These are phyloP conservation scores for Acanthopleura granulata DNA, from an alignment of 2,888 invertebrate species.

Conservation along the genomic window DNA sequence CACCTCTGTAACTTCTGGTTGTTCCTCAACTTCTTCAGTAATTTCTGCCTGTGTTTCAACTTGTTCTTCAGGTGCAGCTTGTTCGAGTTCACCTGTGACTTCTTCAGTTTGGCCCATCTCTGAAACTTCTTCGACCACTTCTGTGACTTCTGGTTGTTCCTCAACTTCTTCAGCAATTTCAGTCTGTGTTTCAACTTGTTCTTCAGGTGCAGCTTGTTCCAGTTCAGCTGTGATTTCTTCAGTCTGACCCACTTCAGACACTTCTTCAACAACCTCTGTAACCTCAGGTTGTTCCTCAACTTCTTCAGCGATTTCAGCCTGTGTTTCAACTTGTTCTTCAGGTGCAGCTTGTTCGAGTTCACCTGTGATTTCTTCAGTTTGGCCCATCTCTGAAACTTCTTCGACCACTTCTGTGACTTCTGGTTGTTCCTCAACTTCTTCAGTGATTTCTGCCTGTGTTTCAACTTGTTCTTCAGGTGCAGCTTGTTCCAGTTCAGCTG, in stretches of 20 bases:
- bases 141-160: constrained; percentile 5
- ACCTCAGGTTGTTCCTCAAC: background rate
- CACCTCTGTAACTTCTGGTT: constrained; percentile 13
- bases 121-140: constrained; percentile 3
- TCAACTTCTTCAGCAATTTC: constrained; percentile 3
- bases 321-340: constrained; percentile 6
- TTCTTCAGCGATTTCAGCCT: background rate
- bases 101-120: constrained; percentile 8
- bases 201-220: constrained; percentile 4
- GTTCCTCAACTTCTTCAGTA: background rate
- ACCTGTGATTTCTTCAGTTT: constrained; percentile 16
- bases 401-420: constrained; percentile 10
- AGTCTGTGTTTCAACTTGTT: background rate
- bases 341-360: background rate
- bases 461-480: background rate
- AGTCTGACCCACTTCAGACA: background rate
- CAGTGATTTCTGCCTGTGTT: background rate
- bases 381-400: background rate
- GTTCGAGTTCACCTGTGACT: background rate
- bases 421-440: background rate
- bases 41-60: constrained; percentile 2
- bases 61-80: background rate
- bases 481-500: background rate
- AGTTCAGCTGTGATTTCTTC: constrained; percentile 2
- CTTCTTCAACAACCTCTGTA: constrained; percentile 12